These are phyloP conservation scores for Pseudoatta argentina DNA, from an alignment of 1,140 invertebrate species.

Conservation along the genomic window DNA sequence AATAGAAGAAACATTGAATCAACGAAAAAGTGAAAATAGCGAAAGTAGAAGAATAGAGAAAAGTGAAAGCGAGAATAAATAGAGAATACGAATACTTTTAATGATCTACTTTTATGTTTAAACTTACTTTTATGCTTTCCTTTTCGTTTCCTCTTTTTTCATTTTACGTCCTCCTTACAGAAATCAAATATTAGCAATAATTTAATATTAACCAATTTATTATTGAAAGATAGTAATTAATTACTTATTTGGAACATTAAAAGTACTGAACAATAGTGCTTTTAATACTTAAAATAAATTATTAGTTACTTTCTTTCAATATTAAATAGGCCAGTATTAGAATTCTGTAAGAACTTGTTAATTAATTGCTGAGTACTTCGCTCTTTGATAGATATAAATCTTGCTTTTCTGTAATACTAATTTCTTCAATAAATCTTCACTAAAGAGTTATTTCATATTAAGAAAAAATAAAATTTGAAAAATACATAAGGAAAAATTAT, in stretches of 20 bases:
- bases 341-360: no score
- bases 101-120: neutral
- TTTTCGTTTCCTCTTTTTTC: neutral
- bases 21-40: slow-evolving; percentile 45
- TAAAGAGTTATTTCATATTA: neutral
- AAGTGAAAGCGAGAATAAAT: slow-evolving; percentile 41
- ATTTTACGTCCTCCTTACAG: neutral
- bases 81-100: neutral
- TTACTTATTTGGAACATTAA: no score
- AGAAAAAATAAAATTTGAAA: neutral
- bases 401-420: neutral
- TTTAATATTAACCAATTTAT: no score
- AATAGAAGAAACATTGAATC: slow-evolving; percentile 8
- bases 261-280: no score
- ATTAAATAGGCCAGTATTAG: no score
- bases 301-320: no score
- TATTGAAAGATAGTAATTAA: no score
- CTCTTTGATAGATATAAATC: neutral
- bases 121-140: neutral
- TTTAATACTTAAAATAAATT: no score
- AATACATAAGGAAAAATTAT: neutral
- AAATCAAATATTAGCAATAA: no score
- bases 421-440: neutral
- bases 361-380: neutral
- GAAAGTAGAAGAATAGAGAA: slow-evolving; percentile 30